Percentiles rank a stretch among this genome's conserved stretches.
Evolutionary conservation across 1,140 invertebrate genomes (phyloP).

Genomic region (Chironomus tepperi): DNA sequence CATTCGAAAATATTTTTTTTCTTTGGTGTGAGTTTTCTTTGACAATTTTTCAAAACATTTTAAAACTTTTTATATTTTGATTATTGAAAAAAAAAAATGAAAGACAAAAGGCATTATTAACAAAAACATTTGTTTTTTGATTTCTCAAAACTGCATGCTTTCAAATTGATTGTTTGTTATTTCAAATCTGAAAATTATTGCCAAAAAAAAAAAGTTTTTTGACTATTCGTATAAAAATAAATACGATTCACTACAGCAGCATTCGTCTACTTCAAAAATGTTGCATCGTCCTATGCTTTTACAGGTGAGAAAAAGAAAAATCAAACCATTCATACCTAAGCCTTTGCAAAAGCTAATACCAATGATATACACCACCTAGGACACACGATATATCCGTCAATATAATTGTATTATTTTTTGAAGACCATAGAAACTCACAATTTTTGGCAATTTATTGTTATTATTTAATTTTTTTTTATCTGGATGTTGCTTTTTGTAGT

Average conservation of each 20-base stretch:
- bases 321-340: background rate
- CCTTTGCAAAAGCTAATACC: background rate
- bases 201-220: background rate
- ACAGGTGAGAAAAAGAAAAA: slow-evolving; percentile 25
- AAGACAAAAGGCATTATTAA: slow-evolving; percentile 16
- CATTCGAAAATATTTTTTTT: background rate
- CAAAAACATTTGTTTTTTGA: slow-evolving; percentile 18
- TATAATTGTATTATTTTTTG: background rate
- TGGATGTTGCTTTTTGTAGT: background rate
- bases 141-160: slow-evolving; percentile 10
- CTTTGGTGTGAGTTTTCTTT: slow-evolving; percentile 6
- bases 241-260: background rate
- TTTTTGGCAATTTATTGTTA: background rate
- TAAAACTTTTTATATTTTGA: background rate
- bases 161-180: slow-evolving; percentile 22
- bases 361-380: background rate
- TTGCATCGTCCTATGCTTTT: slow-evolving; percentile 24
- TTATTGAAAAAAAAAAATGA: background rate
- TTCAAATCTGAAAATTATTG: background rate
- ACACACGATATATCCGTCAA: background rate
- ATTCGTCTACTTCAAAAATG: slow-evolving; percentile 8
- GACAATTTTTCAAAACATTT: background rate
- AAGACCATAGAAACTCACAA: background rate
- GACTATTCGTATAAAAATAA: slow-evolving; percentile 6
- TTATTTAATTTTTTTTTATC: background rate